Base-by-base conservation (phyloP, 2,113 vertebrate genomes). In the Syngnathoides biaculeatus region DNA sequence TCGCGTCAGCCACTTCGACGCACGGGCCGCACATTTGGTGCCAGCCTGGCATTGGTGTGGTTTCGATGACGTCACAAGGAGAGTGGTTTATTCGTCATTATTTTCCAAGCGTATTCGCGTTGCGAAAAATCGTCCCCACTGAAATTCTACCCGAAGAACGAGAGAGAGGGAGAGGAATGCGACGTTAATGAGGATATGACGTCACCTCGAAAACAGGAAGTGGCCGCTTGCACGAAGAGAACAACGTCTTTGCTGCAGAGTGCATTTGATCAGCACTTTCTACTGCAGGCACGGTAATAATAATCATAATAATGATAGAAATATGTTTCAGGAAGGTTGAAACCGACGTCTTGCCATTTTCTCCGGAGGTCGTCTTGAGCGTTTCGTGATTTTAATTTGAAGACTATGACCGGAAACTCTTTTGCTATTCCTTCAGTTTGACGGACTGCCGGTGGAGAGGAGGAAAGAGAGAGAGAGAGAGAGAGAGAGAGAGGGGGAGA, bases 121-220 rank as follows among this genome's bases (percentile, higher is more conserved):
- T 13, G 43, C 17, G 14, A 15, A 45, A 20, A 13, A 10, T 2
- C 10, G 30, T n/a, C n/a, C 30, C 30, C 30, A n/a, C 8, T n/a
- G n/a, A n/a, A 50, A 45, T 45, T n/a, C 8, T 2, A 6, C 47
- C 47, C 47, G 8, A 43, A 2, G 4, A 47, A 15, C 17, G 43
- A 47, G 45, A 47, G 17, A 69, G 67, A 68, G 71, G 74, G 78
- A 61, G 79, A 82, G 88, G 80, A 88, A 91, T 88, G 85, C 78
- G 76, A 83, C 45, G 75, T 73, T 87, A 89, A 89, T 84, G 82
- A 87, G 78, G 86, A 83, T 52, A 57, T 77, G 69, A 73, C 58
- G 78, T 87, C 73, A 2, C 67, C 39, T 77, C 20, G 0, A 55
- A 55, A 7, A 26, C 22, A 7, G 52, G 52, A 55, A 55, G 24